These are phyloP conservation scores for Brachionus manjavacas DNA, from an alignment of 1,140 invertebrate genomes.

Conservation along the genomic window DNA sequence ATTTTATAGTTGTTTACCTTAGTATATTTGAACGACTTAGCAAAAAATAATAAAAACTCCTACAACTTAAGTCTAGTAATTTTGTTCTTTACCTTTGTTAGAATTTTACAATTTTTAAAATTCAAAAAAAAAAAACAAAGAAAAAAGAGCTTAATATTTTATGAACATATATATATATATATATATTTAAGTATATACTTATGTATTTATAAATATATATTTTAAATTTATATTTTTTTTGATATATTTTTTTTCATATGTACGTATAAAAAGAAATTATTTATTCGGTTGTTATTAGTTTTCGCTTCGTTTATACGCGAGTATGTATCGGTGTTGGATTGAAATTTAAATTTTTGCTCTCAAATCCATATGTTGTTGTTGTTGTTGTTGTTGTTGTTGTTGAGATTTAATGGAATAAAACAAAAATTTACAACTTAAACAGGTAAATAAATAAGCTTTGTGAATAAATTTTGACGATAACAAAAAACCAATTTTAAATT, in stretches of 20 bases:
- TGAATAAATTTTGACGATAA: neutral
- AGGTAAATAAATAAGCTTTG: slow-evolving; percentile 7
- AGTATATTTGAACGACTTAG: neutral
- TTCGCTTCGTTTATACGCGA: neutral
- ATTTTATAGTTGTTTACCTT: neutral
- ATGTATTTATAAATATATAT: too few relatives aligned
- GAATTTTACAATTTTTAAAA: neutral
- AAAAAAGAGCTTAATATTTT: neutral
- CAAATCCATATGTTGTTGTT: neutral
- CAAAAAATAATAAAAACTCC: neutral
- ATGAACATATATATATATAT: neutral
- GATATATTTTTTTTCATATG: neutral
- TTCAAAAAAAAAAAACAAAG: neutral
- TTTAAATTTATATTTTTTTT: neutral
- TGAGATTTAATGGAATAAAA: neutral
- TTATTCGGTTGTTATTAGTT: slow-evolving; percentile 32
- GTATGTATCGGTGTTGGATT: neutral
- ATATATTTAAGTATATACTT: neutral
- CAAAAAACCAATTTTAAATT: neutral
- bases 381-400: neutral
- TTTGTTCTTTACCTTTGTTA: neutral
- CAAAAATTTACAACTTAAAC: neutral
- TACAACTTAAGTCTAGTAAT: neutral
- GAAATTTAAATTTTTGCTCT: neutral
- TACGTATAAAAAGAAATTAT: neutral